A percentile compares a stretch with the other conserved stretches of the same genome.
Conservation (phyloP, 2,888 invertebrate genomes). For the Selenia dentaria region DNA sequence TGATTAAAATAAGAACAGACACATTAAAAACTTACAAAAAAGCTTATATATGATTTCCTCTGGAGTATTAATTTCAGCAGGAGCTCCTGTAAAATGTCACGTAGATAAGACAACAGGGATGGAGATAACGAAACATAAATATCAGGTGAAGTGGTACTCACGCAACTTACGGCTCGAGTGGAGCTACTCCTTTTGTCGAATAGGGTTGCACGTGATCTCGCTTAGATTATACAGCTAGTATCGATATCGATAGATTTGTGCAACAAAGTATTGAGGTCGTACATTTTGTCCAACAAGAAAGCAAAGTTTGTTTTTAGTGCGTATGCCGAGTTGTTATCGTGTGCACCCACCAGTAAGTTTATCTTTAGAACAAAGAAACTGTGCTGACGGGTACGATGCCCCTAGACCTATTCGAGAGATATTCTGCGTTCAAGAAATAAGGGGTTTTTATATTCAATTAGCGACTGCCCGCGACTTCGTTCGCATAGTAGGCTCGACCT, state of each 20-base stretch:
- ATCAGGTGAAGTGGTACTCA: slow-evolving; percentile 72
- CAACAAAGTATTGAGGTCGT: no score
- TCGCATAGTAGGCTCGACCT: no score
- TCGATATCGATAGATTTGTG: slow-evolving; percentile 22
- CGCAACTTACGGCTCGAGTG: slow-evolving; percentile 51
- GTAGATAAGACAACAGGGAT: slow-evolving; percentile 25
- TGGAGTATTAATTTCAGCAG: slow-evolving; percentile 70
- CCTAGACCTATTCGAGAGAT: no score
- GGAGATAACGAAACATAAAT: slow-evolving; percentile 60
- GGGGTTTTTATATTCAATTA: no score
- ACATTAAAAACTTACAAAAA: neutral
- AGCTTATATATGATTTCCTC: slow-evolving; percentile 19
- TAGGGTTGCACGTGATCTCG: slow-evolving; percentile 32
- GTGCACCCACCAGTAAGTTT: no score
- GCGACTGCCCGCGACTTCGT: no score
- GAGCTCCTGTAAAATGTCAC: slow-evolving; percentile 66
- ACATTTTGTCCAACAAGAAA: no score
- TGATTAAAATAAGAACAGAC: neutral
- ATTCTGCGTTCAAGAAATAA: no score
- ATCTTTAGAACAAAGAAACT: no score
- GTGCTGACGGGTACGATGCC: no score
- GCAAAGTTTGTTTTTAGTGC: no score
- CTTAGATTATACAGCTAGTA: slow-evolving; percentile 9
- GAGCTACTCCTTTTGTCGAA: slow-evolving; percentile 51
- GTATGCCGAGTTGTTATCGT: no score